Evolutionary conservation across 2,888 invertebrate species (phyloP), one percentile per base, ranked within the genome.

Genomic region (Phrixothrix hirtus): DNA sequence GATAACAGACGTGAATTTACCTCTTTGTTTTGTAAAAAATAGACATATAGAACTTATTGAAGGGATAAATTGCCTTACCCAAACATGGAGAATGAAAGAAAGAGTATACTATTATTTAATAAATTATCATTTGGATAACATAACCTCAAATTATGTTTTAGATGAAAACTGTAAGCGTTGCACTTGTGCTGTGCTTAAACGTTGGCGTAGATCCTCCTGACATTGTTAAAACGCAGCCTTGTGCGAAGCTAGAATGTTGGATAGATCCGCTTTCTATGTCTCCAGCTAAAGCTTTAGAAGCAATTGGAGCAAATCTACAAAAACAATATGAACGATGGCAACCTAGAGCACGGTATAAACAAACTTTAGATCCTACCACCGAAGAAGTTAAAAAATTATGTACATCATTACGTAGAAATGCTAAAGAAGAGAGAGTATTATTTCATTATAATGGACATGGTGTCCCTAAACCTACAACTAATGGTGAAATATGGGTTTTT

Each of bases 371-470:
- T 78, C 99, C 99, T 4, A 98, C 98, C 1, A 88, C 93, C 1
- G 99, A 99, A 27, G 98, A 99, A 78, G 94, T 99, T 0, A 96
- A 97, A 75, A 97, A 98, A 75, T 79, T 98, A 13, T 98, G 98
- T 73, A 89, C 90, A 16, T 95, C 96, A 0, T 78, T 99, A 60
- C 81, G 99, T 7, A 83, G 96, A 61, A 97, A 95, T 77, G 98
- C 99, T 2, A 98, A 98, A 77, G 98, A 98, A 68, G 99, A 99
- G 73, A 83, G 99, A 58, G 96, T 99, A 26, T 79, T 99, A 43
- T 99, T 99, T 78, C 99, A 99, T 77, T 99, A 99, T 76, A 99
- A 99, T 76, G 99, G 99, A 0, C 99, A 99, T 74, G 99, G 99
- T 10, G 99, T 99, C 51, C 99, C 99, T 30, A 91, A 90, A 75